Evolutionary conservation across 2,797 vertebrate genomes (phyloP).

Genomic region (Discoglossus pictus): DNA sequence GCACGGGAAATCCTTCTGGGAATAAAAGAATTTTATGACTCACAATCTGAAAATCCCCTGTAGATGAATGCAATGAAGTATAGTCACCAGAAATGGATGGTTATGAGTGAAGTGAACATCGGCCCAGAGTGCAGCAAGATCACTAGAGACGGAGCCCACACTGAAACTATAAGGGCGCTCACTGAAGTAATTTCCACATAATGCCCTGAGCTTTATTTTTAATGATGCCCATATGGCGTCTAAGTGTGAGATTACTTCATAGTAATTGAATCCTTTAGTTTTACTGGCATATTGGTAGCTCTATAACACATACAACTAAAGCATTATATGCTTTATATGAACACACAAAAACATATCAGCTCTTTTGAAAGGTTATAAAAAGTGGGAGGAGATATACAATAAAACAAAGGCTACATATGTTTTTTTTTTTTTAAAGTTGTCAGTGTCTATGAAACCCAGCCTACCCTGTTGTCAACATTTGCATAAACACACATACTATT

Average conservation of each 20-base stretch:
- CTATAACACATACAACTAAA: too few relatives aligned
- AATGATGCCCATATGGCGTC: conserved; percentile 7
- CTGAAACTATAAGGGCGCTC: conserved; percentile 60
- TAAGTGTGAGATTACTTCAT: neutral
- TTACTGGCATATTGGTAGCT: neutral
- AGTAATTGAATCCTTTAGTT: conserved; percentile 8
- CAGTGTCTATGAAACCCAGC: neutral
- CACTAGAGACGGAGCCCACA: conserved; percentile 61
- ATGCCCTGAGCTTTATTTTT: conserved; percentile 3
- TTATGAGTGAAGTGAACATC: neutral
- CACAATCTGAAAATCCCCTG: conserved; percentile 77
- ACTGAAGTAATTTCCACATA: conserved; percentile 56
- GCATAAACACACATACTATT: conserved; percentile 34
- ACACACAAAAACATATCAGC: too few relatives aligned
- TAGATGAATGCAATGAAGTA: conserved; percentile 74
- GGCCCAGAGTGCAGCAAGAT: neutral
- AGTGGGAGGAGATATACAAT: neutral
- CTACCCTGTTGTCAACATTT: conserved; percentile 30
- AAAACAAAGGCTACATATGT: neutral
- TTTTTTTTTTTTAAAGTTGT: neutral
- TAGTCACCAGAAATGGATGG: conserved; percentile 61
- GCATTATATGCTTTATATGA: neutral
- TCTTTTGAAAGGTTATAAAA: neutral
- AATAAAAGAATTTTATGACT: conserved; percentile 83
- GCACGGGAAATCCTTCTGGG: conserved; percentile 75